Base-by-base conservation (phyloP, 2,113 vertebrate species). In the Synchiropus splendidus region DNA sequence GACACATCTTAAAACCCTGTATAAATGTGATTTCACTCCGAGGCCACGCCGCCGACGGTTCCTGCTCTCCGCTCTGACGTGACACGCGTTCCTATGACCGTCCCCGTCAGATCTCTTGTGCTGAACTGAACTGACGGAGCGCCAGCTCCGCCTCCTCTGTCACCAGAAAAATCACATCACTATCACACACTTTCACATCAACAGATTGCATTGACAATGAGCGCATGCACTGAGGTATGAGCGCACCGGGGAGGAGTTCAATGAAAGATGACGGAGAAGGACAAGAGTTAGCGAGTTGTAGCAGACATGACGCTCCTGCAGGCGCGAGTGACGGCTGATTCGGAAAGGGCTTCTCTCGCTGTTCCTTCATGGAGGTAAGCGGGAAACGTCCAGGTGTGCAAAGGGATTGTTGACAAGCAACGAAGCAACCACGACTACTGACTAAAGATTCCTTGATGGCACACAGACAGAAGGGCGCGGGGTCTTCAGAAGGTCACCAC, bases 1-100 rank as follows among this genome's bases (percentile, higher is more conserved):
- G 72, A 70, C 58, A 74, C 53, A 64, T 67, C 53, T 47, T 64
- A 72, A 75, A 83, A 85, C 80, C 85, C 82, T 83, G 83, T 85
- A 71, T 76, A 72, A 63, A 71, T 73, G 68, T 57, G 58, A 61
- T 59, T 50, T 60, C 64, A 51, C 48, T 48, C 61, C 64, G 45
- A 61, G n/a, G n/a, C n/a, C 21, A 27, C 21, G 4, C 21, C 21
- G 21, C 21, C 21, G n/a, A n/a, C n/a, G 21, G 21, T 27, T 27
- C 21, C 32, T 58, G 45, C 31, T 56, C 42, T 53, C 53, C 60
- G 36, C 52, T 66, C 54, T 48, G 38, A 44, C 51, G 40, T 50
- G 51, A 72, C 64, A 63, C 18, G n/a, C 48, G 54, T 35, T 16
- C 41, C 40, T 51, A 36, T 57, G 55, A 66, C 61, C 45, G 56